phyloP scores from a whole-genome alignment of 2,797 vertebrate genomes.

The Phoeniculus purpureus region DNA sequence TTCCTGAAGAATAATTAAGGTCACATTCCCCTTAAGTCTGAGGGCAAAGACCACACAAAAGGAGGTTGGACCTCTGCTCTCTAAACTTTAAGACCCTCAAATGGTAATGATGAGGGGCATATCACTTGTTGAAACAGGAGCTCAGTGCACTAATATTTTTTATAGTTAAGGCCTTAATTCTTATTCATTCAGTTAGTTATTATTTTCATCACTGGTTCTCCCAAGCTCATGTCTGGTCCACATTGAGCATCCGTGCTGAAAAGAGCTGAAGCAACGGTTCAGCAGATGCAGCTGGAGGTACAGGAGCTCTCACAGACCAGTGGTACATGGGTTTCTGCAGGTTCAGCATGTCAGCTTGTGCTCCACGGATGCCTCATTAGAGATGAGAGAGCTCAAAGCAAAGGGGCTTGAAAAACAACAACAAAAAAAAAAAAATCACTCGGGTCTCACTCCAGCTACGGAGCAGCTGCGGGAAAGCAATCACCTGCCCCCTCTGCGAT shows the following conservation, averaged over 20 bases:
- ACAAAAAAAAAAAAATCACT: not conserved
- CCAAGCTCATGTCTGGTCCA: not conserved
- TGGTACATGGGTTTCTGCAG: not conserved
- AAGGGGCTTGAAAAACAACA: not conserved
- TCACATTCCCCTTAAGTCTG: not conserved
- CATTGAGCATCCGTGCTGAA: not conserved
- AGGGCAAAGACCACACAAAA: not conserved
- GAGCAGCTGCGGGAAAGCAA: not conserved
- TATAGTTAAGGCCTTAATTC: not conserved
- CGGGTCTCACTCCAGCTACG: accelerated
- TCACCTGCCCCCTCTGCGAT: not conserved
- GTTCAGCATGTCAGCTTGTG: not conserved
- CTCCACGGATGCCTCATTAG: not conserved
- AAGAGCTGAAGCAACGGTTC: not conserved
- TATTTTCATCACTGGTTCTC: not conserved
- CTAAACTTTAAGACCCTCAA: not conserved
- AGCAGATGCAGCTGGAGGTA: not conserved
- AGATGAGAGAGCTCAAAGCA: not conserved
- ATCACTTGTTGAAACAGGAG: not conserved
- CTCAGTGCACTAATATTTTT: not conserved
- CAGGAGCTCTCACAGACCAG: not conserved
- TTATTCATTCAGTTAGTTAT: not conserved
- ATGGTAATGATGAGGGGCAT: not conserved
- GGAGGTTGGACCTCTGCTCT: not conserved
- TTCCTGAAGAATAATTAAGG: not conserved